Conservation (phyloP, 2,797 vertebrate genomes). For the Melopsittacus undulatus region DNA sequence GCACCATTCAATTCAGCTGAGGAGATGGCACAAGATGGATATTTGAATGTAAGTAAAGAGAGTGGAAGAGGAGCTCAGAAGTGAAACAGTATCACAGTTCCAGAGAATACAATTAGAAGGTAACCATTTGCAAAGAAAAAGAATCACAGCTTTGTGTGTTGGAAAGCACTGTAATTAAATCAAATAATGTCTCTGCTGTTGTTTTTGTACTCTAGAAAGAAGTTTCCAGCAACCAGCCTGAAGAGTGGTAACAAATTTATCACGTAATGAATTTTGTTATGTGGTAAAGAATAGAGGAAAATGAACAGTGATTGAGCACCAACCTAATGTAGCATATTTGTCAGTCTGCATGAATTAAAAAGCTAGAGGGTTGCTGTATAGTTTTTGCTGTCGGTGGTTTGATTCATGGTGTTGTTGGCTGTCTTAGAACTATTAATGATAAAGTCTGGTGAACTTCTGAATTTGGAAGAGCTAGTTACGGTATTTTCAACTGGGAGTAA, state of each 20-base stretch:
- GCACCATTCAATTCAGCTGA: background rate
- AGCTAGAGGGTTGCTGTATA: constrained; percentile 26
- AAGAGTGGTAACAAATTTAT: constrained; percentile 15
- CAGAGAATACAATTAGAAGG: background rate
- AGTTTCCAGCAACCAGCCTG: background rate
- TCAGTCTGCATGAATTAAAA: constrained; percentile 53
- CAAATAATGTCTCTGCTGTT: background rate
- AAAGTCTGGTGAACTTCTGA: constrained; percentile 3
- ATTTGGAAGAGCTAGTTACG: background rate
- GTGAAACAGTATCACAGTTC: background rate
- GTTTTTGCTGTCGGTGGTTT: constrained; percentile 38
- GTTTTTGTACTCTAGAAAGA: background rate
- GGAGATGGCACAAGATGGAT: background rate
- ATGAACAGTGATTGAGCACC: constrained; percentile 58
- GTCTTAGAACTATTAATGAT: constrained; percentile 19
- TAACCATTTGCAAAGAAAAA: background rate
- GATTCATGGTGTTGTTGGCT: constrained; percentile 16
- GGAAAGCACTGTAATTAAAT: background rate
- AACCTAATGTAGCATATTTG: constrained; percentile 52
- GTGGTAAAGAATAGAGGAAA: constrained; percentile 10
- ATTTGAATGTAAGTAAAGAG: background rate
- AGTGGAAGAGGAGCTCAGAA: background rate
- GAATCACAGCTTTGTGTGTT: background rate
- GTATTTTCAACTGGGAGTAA: background rate
- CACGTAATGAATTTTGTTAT: constrained; percentile 19